These are phyloP conservation scores for Machimus rusticus DNA, from an alignment of 2,888 invertebrate genomes.

Conservation along the genomic window DNA sequence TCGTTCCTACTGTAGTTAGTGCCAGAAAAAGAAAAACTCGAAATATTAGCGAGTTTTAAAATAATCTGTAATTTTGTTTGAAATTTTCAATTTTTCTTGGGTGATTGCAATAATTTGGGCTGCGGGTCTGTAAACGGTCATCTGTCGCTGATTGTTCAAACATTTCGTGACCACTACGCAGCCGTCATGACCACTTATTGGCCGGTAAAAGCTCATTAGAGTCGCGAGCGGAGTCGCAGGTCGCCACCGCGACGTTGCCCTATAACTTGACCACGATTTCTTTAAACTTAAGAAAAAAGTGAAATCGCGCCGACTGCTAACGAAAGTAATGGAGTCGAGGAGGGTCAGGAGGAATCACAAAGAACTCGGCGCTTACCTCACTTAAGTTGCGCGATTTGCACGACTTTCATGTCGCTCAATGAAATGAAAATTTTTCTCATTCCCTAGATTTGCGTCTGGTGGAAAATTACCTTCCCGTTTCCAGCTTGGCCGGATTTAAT, in stretches of 20 bases:
- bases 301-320: not conserved
- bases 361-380: conserved; percentile 17
- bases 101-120: not conserved
- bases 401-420: conserved; percentile 39
- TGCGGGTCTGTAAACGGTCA: not conserved
- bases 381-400: conserved; percentile 23
- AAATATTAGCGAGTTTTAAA: too few relatives aligned
- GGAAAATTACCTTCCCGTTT: conserved; percentile 15
- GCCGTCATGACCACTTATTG: not conserved
- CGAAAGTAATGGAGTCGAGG: conserved; percentile 28
- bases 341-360: not conserved
- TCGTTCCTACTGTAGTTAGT: too few relatives aligned
- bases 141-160: not conserved
- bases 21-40: too few relatives aligned
- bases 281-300: not conserved
- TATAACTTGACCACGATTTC: conserved; percentile 34
- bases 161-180: not conserved
- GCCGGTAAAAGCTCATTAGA: conserved; percentile 15
- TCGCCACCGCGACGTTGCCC: not conserved
- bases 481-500: conserved; percentile 1
- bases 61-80: not conserved
- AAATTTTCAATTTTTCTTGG: not conserved
- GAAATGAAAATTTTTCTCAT: conserved; percentile 42
- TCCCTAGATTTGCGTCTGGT: conserved; percentile 24
- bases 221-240: not conserved